A percentile compares a stretch with the other conserved stretches of the same genome.
Evolutionary conservation across 2,797 vertebrate species (phyloP).

Genomic region (Hydrolagus colliei): DNA sequence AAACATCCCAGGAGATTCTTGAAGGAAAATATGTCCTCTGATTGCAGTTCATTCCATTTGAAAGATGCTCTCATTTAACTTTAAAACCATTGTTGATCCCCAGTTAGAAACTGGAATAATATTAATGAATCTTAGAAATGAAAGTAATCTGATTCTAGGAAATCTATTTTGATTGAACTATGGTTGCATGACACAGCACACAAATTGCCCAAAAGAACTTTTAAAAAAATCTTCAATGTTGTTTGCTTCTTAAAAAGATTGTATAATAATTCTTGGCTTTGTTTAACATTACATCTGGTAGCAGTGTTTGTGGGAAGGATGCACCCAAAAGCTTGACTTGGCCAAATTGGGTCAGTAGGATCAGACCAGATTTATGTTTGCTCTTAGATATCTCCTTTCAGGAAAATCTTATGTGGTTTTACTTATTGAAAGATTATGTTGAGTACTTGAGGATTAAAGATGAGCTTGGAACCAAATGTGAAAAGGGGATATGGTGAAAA

Average conservation of each 20-base stretch:
- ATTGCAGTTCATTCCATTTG: slow-evolving; percentile 23
- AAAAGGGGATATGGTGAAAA: neutral
- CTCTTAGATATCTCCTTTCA: neutral
- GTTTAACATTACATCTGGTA: neutral
- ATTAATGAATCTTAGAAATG: slow-evolving; percentile 1
- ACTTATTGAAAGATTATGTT: neutral
- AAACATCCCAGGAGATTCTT: slow-evolving; percentile 29
- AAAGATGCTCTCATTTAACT: slow-evolving; percentile 34
- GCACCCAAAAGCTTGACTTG: neutral
- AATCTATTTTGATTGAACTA: slow-evolving; percentile 22
- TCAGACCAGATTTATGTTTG: neutral
- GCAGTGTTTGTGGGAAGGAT: neutral
- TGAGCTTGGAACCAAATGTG: neutral
- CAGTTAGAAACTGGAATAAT: slow-evolving; percentile 25
- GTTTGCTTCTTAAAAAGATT: neutral
- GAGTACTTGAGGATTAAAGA: neutral
- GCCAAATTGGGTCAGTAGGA: neutral
- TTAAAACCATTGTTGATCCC: slow-evolving; percentile 8
- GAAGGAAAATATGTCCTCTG: slow-evolving; percentile 19
- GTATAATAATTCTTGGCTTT: neutral
- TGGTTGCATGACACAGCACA: neutral
- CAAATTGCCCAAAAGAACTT: slow-evolving; percentile 1
- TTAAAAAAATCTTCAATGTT: neutral
- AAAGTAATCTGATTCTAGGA: slow-evolving; percentile 21
- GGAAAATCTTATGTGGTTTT: neutral